Base-by-base conservation (phyloP, 2,113 vertebrate species). In the Tauraco erythrolophus region DNA sequence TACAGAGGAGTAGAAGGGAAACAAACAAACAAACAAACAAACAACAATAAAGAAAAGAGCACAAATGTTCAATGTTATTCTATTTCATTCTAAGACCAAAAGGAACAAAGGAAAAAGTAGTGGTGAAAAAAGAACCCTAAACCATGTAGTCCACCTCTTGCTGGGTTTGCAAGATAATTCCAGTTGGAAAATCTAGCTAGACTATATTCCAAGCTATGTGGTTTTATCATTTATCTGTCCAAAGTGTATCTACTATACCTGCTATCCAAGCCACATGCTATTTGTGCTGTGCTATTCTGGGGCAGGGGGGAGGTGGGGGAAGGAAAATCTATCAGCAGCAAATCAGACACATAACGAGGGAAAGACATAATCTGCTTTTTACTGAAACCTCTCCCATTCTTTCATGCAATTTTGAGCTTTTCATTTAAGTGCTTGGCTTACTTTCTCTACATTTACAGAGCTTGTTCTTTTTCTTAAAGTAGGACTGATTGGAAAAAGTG, bases 171-270 rank as follows among this genome's bases (percentile, higher is more conserved):
- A 89, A 83, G 37, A n/a, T 70, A 82, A 70, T 48, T 94, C 43
- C 80, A 81, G 30, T 35, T 93, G 76, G 88, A 96, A 94, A 70
- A 19, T 14, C 14, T 45, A 60, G 27, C 33, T 68, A 81, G 51
- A 84, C 21, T 75, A 30, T 57, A 77, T 76, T 91, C 77, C 61
- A 94, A 48, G 30, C 25, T 87, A n/a, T 25, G 35, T 66, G 61
- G 35, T 89, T 91, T 97, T 81, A 71, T 64, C 43, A 89, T 95
- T 84, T 86, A 93, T 91, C 43, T 91, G 19, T 81, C 66, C 62
- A 80, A 80, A 81, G 21, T 66, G 33, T 54, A 94, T 76, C 61
- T 93, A 83, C 19, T 62, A 5, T 61, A 96, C 83, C 68, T 86
- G 75, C 75, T 85, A 80, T 77, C 58, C 51, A 93, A 88, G 66